phyloP scores from a whole-genome alignment of 2,888 invertebrate genomes.

The Peribatodes rhomboidaria region DNA sequence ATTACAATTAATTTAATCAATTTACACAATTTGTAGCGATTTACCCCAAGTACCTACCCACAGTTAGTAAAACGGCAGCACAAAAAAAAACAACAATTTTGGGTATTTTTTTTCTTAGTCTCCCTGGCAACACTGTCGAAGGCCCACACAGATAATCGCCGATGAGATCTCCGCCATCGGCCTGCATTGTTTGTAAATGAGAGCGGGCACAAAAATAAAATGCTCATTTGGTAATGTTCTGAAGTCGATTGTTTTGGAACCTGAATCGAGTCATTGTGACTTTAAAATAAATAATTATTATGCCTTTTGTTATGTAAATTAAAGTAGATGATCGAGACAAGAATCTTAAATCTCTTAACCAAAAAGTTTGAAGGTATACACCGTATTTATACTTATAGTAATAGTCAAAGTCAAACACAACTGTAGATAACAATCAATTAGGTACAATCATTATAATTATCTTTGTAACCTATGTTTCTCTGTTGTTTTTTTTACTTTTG shows the following conservation, averaged over 20 bases:
- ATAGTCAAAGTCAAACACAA: too few relatives aligned
- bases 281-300: constrained; percentile 55
- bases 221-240: constrained; percentile 63
- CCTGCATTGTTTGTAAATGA: constrained; percentile 82
- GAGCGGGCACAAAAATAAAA: constrained; percentile 71
- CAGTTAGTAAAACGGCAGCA: too few relatives aligned
- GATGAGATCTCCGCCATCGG: constrained; percentile 71
- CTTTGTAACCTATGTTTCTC: too few relatives aligned
- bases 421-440: too few relatives aligned
- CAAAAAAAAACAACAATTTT: not conserved
- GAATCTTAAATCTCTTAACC: not conserved
- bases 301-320: constrained; percentile 53
- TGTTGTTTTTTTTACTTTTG: too few relatives aligned
- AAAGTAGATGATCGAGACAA: constrained; percentile 18
- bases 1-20: too few relatives aligned
- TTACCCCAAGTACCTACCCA: too few relatives aligned
- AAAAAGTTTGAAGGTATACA: not conserved
- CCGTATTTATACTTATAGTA: too few relatives aligned
- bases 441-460: too few relatives aligned
- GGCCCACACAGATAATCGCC: constrained; percentile 68
- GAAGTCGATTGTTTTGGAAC: constrained; percentile 60
- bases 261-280: constrained; percentile 58
- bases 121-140: constrained; percentile 34
- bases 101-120: not conserved
- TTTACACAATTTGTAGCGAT: too few relatives aligned